Conservation (phyloP, 1,140 invertebrate species). For the Plutomurus gul region DNA sequence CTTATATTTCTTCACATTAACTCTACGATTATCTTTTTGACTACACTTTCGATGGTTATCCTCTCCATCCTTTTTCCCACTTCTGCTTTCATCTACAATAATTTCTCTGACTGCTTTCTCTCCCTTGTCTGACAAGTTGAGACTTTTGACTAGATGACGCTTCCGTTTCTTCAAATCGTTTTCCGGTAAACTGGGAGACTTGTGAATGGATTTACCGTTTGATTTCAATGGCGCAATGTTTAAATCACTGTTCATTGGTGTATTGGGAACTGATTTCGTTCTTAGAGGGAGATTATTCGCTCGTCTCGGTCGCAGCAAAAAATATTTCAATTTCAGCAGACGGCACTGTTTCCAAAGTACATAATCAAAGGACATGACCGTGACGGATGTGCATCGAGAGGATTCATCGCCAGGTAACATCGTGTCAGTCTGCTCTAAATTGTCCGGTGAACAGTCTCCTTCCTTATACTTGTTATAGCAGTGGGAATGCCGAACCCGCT, state of each 20-base stretch:
- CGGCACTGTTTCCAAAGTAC: constrained; percentile 43
- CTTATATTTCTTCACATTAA: neutral
- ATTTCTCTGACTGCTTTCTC: neutral
- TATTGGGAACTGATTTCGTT: constrained; percentile 39
- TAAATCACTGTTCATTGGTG: neutral
- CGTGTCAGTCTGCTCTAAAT: neutral
- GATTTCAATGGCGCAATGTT: neutral
- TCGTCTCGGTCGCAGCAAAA: constrained; percentile 39
- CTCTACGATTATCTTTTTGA: neutral
- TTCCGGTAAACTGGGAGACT: constrained; percentile 12
- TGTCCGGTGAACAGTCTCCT: neutral
- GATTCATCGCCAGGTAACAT: neutral
- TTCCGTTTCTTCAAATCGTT: neutral
- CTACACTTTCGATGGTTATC: neutral
- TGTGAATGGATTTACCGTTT: neutral
- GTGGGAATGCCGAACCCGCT: too few species aligned
- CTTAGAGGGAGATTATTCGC: neutral
- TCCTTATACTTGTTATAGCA: neutral
- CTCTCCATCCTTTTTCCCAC: neutral
- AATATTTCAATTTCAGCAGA: constrained; percentile 45
- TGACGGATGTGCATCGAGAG: constrained; percentile 51
- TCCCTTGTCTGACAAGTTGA: neutral
- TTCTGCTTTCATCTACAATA: neutral
- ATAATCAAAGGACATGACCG: constrained; percentile 52
- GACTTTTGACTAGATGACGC: neutral